Base-by-base conservation (phyloP, 2,888 invertebrate species). In the Spisula solida region DNA sequence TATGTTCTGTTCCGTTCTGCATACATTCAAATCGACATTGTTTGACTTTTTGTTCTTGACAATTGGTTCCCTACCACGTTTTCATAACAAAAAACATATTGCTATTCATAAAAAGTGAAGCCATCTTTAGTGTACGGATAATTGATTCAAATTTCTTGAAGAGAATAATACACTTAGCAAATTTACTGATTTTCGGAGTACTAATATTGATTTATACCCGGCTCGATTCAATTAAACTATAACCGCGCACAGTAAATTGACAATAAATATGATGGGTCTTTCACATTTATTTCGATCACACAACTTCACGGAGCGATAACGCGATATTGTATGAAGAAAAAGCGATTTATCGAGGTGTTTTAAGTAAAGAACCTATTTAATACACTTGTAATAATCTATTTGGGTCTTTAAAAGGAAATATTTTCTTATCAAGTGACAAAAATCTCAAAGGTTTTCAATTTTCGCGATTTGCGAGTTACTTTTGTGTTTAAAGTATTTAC, bases 391-490 rank as follows among this genome's bases (percentile, higher is more conserved):
- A 83, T 85, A 82, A 66, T 86, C 85, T 86, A 85, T 90, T 85
- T 78, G 81, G 56, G 81, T 48, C 84, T 82, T 85, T 86, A 87
- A 88, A 85, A 81, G 87, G 79, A 90, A 86, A 86, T 75, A 55
- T 79, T 86, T 83, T 86, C 88, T 91, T 91, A 91, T 91, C 91
- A 51, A 31, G 31, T 78, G 85, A 88, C 80, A 86, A 88, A 90
- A 90, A 90, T 90, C 91, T 87, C 84, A 70, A 85, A 87, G 87
- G 87, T 87, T 91, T 91, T 90, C 91, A 91, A 90, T 91, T 90
- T 91, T 88, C 90, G 79, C 86, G 88, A 86, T 91, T 90, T 91
- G 75, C 87, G 82, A 80, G 88, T 87, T 91, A 88, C 90, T 87
- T 90, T 88, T 87, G 85, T 88, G 89, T 88, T 89, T 90, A 91